Base-by-base conservation (phyloP, 1,140 invertebrate genomes). In the Dermatophagoides farinae region DNA sequence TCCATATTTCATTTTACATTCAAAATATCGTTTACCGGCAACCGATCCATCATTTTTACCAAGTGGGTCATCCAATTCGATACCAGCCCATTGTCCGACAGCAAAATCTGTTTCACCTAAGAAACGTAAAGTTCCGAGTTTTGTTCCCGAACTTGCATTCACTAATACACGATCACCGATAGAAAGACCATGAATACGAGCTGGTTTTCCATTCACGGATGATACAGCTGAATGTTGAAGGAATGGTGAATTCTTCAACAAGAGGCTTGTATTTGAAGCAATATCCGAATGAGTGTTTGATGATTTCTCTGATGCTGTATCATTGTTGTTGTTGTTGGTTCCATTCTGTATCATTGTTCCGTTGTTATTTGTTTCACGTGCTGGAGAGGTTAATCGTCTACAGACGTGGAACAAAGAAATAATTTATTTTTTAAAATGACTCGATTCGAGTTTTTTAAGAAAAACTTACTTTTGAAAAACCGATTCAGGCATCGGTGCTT, bases 1-100 rank as follows among this genome's bases (percentile, higher is more conserved):
- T 1, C 92, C 93, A 71, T 84, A 85, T 67, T 86, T 84, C 20
- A 85, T 82, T 61, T 79, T 78, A 72, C 92, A 97, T 64, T 86
- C 82, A 75, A 97, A 97, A 75, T 97, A 97, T 75, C 90, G 92
- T 73, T 52, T 66, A 9, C 76, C 90, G 65, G 81, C 85, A 44
- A 97, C 88, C 46, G 86, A 84, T 49, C 92, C 91, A 74, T 97
- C 90, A 75, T 97, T 96, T 73, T 96, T 96, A 41, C 92, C 92
- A 60, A 84, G 73, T 0, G 88, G 82, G 61, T 93, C 89, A 70
- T 95, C 89, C 62, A 97, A 75, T 73, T 96, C 89, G 23, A 97
- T 83, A 16, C 92, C 92, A 61, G 86, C 90, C 90, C 90, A 96
- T 66, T 88, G 80, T 18, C 91, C 90, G 22, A 80, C 69, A 11